These are phyloP conservation scores for Danio aesculapii DNA, from an alignment of 2,797 vertebrate species.

Conservation along the genomic window DNA sequence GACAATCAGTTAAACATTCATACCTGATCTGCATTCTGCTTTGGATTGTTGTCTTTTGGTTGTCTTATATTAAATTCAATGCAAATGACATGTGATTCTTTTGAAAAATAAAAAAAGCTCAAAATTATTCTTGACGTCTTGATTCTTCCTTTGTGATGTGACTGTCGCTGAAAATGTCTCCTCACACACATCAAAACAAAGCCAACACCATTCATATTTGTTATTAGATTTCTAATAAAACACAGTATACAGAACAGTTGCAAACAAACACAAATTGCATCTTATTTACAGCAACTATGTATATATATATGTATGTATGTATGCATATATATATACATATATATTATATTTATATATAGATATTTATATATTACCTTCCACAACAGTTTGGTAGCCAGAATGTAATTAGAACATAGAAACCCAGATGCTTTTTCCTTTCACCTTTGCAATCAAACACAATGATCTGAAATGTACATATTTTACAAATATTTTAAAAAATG, in stretches of 20 bases:
- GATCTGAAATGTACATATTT: constrained; percentile 83
- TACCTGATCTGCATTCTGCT: background rate
- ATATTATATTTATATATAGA: constrained; percentile 57
- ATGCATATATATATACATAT: constrained; percentile 64
- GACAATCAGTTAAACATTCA: background rate
- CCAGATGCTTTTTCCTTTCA: constrained; percentile 71
- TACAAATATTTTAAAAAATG: constrained; percentile 84
- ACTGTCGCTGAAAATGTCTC: background rate
- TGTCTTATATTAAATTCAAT: too few species aligned
- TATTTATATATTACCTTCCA: constrained; percentile 82
- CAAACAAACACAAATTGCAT: constrained; percentile 93
- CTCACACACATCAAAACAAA: constrained; percentile 47
- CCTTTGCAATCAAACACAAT: constrained; percentile 76
- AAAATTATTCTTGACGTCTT: too few species aligned
- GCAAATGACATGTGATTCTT: too few species aligned
- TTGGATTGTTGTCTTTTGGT: background rate
- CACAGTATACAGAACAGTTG: constrained; percentile 95
- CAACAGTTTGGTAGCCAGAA: constrained; percentile 86
- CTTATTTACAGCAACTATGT: constrained; percentile 92
- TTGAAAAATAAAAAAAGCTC: too few species aligned
- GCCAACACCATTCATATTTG: constrained; percentile 70
- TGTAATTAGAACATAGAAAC: constrained; percentile 75
- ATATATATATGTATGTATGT: constrained; percentile 65
- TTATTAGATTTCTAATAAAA: constrained; percentile 91
- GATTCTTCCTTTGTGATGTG: background rate